Evolutionary conservation across 2,797 vertebrate species (phyloP), one percentile per base, ranked within the genome.

Genomic region (Anolis apletophallus): DNA sequence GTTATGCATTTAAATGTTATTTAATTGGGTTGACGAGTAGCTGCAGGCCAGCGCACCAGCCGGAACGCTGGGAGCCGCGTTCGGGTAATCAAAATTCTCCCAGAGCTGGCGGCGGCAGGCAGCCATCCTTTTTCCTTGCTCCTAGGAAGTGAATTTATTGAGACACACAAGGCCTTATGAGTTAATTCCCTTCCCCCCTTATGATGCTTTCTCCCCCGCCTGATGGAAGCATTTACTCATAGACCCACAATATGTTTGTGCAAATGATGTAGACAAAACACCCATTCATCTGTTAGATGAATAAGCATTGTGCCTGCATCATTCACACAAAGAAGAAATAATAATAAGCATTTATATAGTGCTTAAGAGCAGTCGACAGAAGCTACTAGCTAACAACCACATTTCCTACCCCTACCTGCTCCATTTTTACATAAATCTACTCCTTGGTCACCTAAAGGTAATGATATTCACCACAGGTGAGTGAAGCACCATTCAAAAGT

Each of bases 1-100:
- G 94, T 95, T 95, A 95, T 95, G 94, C 94, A 95, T 95, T 95
- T 95, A 95, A 95, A 95, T 95, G 94, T 95, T 95, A 95, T 94
- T 95, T 95, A 95, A 95, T 95, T 95, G 94, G 95, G 93, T 93
- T 94, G 94, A 87, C 88, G 94, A 94, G 94, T 93, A 94, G 94
- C 94, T 95, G 93, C 93, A 90, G 93, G 95, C 94, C 94, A 94
- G 87, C 91, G 84, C 83, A 67, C 80, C 46, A 85, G 84, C 84
- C 84, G 84, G 84, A 88, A 88, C 84, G 74, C 80, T 82, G 84
- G 80, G 59, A 88, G 88, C 84, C 80, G 84, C 84, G 77, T 82
- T 85, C 80, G 67, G 80, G 80, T 88, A 88, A 88, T 88, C 88
- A 82, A 88, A 83, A 88, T 85, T 83, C 68, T 52, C 73, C 72